Evolutionary conservation across 2,888 invertebrate genomes (phyloP).

Genomic region (Andrena chrysosceles): DNA sequence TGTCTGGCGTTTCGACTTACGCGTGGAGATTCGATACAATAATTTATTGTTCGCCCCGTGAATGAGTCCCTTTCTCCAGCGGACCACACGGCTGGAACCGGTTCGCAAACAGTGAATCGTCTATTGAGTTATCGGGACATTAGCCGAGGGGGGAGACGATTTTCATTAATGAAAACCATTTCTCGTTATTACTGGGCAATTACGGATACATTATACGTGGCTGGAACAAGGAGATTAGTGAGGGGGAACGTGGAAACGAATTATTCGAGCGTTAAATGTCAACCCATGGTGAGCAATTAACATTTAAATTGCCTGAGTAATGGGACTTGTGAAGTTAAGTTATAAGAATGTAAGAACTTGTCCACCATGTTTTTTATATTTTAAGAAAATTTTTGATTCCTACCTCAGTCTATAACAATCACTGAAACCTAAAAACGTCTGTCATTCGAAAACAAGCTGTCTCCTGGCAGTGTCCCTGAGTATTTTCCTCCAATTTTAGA

Average conservation of each 20-base stretch:
- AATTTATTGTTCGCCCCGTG: slow-evolving; percentile 54
- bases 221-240: too few species aligned
- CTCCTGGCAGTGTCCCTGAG: too few species aligned
- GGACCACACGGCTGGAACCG: slow-evolving; percentile 53
- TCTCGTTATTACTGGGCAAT: slow-evolving; percentile 11
- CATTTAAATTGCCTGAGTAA: neutral
- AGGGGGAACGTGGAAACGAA: too few species aligned
- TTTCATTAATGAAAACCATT: slow-evolving; percentile 45
- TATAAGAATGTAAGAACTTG: too few species aligned
- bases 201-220: neutral
- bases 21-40: slow-evolving; percentile 40
- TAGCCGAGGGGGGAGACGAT: slow-evolving; percentile 25
- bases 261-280: too few species aligned
- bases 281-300: neutral
- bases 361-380: too few species aligned
- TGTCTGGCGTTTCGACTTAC: slow-evolving; percentile 41
- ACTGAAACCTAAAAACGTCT: too few species aligned
- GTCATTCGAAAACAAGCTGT: too few species aligned
- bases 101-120: slow-evolving; percentile 47
- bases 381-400: too few species aligned
- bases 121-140: slow-evolving; percentile 53
- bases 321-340: too few species aligned
- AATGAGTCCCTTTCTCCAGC: slow-evolving; percentile 54
- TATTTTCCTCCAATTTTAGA: too few species aligned
- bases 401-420: too few species aligned